These are phyloP conservation scores for Sphaeridia pumilis DNA, from an alignment of 2,888 invertebrate species.

Conservation along the genomic window DNA sequence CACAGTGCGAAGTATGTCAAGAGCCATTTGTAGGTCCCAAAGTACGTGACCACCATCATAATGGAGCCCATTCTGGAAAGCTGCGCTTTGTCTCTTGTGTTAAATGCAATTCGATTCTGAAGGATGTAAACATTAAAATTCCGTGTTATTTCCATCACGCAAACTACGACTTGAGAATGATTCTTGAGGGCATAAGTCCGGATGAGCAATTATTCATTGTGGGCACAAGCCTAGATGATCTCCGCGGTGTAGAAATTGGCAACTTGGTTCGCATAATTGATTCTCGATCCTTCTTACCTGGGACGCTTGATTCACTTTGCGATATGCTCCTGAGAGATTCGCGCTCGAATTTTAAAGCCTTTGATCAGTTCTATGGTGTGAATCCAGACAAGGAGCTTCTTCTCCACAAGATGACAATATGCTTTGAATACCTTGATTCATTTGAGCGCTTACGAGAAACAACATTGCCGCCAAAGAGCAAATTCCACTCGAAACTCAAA, in stretches of 20 bases:
- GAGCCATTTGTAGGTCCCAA: neutral
- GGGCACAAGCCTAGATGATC: neutral
- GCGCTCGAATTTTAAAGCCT: neutral
- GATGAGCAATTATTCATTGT: neutral
- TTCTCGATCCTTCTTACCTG: neutral
- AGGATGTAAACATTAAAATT: neutral
- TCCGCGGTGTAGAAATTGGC: neutral
- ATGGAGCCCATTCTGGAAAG: neutral
- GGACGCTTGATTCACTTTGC: neutral
- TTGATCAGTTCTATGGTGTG: neutral
- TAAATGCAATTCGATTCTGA: neutral
- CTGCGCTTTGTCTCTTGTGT: neutral
- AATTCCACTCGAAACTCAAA: constrained; percentile 1
- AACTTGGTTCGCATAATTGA: neutral
- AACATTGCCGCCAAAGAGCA: neutral
- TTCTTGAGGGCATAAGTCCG: neutral
- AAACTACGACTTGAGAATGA: neutral
- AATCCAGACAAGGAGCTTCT: neutral
- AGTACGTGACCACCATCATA: neutral
- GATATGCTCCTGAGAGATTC: neutral
- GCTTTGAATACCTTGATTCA: neutral
- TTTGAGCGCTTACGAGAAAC: neutral
- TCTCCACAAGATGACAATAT: neutral
- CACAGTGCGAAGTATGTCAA: neutral
- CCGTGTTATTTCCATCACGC: neutral